Evolutionary conservation across 2,888 invertebrate species (phyloP).

Genomic region (Coenonympha glycerion): DNA sequence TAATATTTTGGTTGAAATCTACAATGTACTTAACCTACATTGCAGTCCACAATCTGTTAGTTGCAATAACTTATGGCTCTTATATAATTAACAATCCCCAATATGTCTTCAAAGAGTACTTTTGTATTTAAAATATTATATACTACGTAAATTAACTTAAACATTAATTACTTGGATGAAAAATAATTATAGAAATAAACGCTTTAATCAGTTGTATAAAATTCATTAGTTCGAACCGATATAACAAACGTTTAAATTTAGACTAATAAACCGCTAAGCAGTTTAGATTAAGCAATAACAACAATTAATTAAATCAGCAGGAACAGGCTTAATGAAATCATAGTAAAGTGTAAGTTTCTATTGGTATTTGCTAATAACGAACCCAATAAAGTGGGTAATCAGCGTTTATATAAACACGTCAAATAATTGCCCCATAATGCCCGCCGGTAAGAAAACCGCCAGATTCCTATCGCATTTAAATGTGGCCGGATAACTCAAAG

Average conservation of each 20-base stretch:
- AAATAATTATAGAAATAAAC: no score
- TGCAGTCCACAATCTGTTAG: no score
- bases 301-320: not conserved
- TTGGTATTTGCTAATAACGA: slow-evolving; percentile 1
- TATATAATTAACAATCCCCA: no score
- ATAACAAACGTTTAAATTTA: not conserved
- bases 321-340: slow-evolving; percentile 2
- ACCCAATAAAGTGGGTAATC: slow-evolving; percentile 4
- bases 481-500: slow-evolving; percentile 23
- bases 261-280: not conserved
- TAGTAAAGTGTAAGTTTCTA: slow-evolving; percentile 5
- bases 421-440: slow-evolving; percentile 19
- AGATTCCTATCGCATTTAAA: slow-evolving; percentile 20
- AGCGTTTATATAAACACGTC: slow-evolving; percentile 11
- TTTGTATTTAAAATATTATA: no score
- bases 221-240: not conserved
- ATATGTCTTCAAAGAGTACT: no score
- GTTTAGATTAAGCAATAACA: not conserved
- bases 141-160: no score
- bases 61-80: no score
- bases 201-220: no score
- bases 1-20: no score
- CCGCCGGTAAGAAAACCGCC: slow-evolving; percentile 18
- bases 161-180: no score
- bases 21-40: no score